Evolutionary conservation across 2,797 vertebrate genomes (phyloP).

Genomic region (Morus bassanus): DNA sequence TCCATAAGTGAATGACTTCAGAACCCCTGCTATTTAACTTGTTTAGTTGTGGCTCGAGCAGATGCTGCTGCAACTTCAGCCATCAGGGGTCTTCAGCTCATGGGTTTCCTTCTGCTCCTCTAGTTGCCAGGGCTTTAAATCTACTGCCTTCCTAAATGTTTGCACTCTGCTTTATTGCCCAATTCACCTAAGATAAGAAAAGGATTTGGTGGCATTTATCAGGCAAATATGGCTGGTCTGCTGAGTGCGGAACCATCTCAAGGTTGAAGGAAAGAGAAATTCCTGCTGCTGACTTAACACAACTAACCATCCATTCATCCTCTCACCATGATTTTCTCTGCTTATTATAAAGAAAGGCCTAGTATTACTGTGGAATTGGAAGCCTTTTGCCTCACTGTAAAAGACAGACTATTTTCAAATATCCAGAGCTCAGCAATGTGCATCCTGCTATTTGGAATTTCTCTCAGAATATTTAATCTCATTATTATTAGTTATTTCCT

Average conservation of each 20-base stretch:
- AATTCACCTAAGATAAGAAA: background rate
- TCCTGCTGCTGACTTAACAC: background rate
- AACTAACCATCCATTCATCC: background rate
- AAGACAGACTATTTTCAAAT: constrained; percentile 19
- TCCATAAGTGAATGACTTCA: background rate
- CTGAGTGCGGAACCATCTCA: background rate
- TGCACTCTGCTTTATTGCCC: background rate
- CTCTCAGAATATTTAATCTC: constrained; percentile 23
- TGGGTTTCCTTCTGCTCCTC: background rate
- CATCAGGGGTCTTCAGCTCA: background rate
- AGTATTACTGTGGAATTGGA: background rate
- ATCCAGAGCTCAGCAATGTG: background rate
- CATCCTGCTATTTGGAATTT: constrained; percentile 15
- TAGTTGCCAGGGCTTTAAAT: background rate
- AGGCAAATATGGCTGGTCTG: background rate
- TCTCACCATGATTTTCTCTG: background rate
- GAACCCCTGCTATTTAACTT: background rate
- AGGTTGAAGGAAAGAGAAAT: background rate
- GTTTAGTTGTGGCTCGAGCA: background rate
- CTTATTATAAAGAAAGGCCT: background rate
- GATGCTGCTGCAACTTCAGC: constrained; percentile 9
- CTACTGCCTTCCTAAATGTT: background rate
- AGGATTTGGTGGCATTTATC: background rate
- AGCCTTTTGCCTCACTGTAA: background rate
- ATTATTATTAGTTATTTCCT: constrained; percentile 27